Evolutionary conservation across 2,797 vertebrate genomes (phyloP).

Genomic region (Enteromius anoplus): DNA sequence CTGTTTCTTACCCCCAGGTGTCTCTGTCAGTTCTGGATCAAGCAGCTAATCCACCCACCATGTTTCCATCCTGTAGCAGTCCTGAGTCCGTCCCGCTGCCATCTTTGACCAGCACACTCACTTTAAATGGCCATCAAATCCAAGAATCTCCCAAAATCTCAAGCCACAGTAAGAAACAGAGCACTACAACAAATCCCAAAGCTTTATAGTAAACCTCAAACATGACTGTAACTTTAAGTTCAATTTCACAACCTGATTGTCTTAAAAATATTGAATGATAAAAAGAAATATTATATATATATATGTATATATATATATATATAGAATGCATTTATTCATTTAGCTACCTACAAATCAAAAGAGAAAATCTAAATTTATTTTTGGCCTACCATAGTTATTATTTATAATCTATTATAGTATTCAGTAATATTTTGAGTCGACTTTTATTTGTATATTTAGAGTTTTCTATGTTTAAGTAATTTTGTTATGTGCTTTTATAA

Average conservation of each 20-base stretch:
- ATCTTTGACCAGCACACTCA: constrained; percentile 78
- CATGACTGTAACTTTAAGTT: neutral
- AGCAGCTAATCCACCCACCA: constrained; percentile 67
- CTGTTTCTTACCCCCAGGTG: constrained; percentile 69
- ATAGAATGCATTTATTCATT: neutral
- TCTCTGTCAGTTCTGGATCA: constrained; percentile 80
- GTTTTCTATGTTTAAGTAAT: neutral
- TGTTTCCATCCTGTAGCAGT: constrained; percentile 77
- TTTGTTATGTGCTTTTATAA: neutral
- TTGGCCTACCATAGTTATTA: neutral
- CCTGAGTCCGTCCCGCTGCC: constrained; percentile 70
- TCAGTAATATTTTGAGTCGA: neutral
- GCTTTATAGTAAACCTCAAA: neutral
- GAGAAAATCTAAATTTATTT: neutral
- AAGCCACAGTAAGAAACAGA: constrained; percentile 68
- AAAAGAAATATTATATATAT: neutral
- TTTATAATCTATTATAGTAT: neutral
- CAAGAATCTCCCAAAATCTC: constrained; percentile 69
- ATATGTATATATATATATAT: too few relatives aligned
- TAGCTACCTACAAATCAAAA: neutral
- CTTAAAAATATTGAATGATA: neutral
- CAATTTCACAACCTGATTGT: neutral
- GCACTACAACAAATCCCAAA: neutral
- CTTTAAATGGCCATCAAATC: constrained; percentile 83
- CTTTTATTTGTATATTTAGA: neutral